These are phyloP conservation scores for Chlorops oryzae DNA, from an alignment of 1,140 invertebrate genomes.

Conservation along the genomic window DNA sequence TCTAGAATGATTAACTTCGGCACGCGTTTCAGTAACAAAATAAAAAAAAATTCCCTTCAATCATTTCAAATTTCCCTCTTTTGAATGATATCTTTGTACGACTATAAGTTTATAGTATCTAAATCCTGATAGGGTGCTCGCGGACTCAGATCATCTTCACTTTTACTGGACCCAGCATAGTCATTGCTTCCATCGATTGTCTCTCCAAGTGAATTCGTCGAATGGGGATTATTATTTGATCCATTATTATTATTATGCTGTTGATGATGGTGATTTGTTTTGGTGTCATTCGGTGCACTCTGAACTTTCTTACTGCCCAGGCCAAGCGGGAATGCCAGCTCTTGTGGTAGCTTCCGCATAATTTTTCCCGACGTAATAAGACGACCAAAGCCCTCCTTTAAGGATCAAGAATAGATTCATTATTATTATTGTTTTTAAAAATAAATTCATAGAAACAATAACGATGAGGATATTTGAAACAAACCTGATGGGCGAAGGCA, in stretches of 20 bases:
- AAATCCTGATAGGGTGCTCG: conserved; percentile 57
- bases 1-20: too few species aligned
- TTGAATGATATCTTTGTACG: too few species aligned
- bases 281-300: conserved; percentile 22
- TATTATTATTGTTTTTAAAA: neutral
- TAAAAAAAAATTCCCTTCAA: too few species aligned
- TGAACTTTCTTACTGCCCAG: conserved; percentile 38
- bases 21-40: too few species aligned
- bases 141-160: conserved; percentile 36
- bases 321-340: conserved; percentile 37
- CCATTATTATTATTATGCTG: conserved; percentile 51
- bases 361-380: conserved; percentile 97
- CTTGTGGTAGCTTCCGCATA: conserved; percentile 77
- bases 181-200: neutral
- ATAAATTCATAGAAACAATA: neutral
- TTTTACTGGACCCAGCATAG: conserved; percentile 3
- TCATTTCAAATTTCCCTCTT: too few species aligned
- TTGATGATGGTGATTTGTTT: conserved; percentile 48
- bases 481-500: conserved; percentile 83
- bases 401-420: neutral
- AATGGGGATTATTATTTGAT: conserved; percentile 24
- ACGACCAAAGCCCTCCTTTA: conserved; percentile 89
- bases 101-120: conserved; percentile 63
- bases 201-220: conserved; percentile 1
- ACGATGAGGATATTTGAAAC: neutral